phyloP scores from a whole-genome alignment of 2,888 invertebrate species.

The Platycnemis pennipes region DNA sequence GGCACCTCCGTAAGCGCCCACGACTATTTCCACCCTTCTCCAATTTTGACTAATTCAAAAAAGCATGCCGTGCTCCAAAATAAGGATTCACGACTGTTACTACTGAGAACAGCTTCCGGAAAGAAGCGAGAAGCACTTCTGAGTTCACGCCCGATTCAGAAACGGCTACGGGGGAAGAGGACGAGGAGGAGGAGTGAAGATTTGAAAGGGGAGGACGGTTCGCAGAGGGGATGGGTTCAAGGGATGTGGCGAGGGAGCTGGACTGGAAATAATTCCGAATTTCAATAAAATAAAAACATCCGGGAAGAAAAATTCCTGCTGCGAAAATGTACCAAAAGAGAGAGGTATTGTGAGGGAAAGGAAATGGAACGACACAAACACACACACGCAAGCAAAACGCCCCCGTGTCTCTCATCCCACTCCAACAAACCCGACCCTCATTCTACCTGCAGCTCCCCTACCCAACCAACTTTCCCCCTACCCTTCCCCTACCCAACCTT shows the following conservation, averaged over 20 bases:
- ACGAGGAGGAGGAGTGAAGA: background rate
- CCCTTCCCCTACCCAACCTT: background rate
- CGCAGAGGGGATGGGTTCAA: too few species aligned
- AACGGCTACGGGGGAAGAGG: background rate
- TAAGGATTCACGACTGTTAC: background rate
- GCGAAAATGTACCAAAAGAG: background rate
- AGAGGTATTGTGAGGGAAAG: background rate
- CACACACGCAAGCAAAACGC: too few species aligned
- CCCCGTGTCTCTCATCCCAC: too few species aligned
- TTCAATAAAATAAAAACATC: background rate
- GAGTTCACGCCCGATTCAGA: background rate
- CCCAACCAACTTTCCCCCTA: background rate
- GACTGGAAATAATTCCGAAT: background rate
- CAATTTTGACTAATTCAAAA: background rate
- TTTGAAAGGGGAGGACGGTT: background rate
- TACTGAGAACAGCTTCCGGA: background rate
- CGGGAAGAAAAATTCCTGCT: background rate
- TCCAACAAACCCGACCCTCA: too few species aligned
- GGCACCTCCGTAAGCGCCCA: background rate
- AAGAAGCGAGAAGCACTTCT: too few species aligned
- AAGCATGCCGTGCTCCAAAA: background rate
- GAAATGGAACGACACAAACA: background rate
- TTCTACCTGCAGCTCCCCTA: too few species aligned
- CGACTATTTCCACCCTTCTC: background rate
- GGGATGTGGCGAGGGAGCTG: too few species aligned